Evolutionary conservation across 2,113 vertebrate species (phyloP).

Genomic region (Mus musculus): DNA sequence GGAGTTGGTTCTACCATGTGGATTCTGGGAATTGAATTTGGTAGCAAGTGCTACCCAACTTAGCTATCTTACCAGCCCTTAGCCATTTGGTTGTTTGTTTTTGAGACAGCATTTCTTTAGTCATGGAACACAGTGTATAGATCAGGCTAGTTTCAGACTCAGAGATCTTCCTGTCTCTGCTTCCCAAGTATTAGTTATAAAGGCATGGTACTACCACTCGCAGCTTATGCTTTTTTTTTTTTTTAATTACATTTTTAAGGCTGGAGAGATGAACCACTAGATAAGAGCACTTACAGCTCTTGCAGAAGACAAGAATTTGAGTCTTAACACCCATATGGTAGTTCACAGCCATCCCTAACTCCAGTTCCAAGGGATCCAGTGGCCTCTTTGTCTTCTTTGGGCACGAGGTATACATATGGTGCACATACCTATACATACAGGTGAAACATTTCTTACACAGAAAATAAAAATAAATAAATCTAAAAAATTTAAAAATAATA

Average conservation of each 20-base stretch:
- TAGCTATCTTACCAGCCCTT: neutral
- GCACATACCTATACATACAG: neutral
- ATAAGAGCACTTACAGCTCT: neutral
- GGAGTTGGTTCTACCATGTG: neutral
- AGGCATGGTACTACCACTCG: neutral
- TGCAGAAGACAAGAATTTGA: neutral
- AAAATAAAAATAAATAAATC: neutral
- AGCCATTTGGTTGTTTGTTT: neutral
- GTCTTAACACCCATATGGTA: neutral
- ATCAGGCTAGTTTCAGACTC: neutral
- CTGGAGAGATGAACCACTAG: neutral
- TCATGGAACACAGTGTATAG: neutral
- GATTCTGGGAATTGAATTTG: too few species aligned
- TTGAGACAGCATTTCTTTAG: neutral
- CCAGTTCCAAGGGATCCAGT: neutral
- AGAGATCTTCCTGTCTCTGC: neutral
- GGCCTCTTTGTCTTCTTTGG: neutral
- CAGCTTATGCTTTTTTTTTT: neutral
- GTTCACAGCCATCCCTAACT: neutral
- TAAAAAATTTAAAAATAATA: neutral
- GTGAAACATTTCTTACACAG: neutral
- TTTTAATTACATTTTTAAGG: neutral
- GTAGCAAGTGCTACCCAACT: neutral
- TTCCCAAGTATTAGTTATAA: neutral
- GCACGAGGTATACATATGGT: neutral